A percentile compares a stretch with the other conserved stretches of the same genome.
These are phyloP conservation scores for Drosophila pegasa DNA, from an alignment of 2,888 invertebrate genomes.

Conservation along the genomic window DNA sequence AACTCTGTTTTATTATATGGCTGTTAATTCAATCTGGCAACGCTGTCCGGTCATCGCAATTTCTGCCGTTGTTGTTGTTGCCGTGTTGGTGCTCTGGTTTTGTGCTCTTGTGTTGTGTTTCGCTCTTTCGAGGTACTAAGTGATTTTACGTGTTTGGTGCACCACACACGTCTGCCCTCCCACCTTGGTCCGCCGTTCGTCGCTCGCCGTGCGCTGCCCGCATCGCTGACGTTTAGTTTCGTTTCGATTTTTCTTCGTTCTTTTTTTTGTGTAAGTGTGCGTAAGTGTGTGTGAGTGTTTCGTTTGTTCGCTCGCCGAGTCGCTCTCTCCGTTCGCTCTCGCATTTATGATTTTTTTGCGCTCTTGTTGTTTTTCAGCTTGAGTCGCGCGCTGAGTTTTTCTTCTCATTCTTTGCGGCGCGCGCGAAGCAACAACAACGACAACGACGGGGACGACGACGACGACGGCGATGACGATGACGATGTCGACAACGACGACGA, in stretches of 20 bases:
- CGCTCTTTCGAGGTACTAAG: conserved; percentile 72
- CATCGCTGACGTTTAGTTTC: conserved; percentile 43
- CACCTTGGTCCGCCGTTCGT: conserved; percentile 11
- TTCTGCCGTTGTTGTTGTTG: conserved; percentile 32
- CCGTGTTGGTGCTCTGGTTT: conserved; percentile 49
- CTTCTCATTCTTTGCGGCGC: conserved; percentile 78
- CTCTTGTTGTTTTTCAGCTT: conserved; percentile 69
- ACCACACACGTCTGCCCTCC: conserved; percentile 72
- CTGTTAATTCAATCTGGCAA: conserved; percentile 72
- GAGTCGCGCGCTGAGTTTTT: conserved; percentile 73
- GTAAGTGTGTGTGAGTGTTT: conserved; percentile 21
- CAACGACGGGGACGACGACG: conserved; percentile 31
- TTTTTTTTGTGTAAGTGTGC: conserved; percentile 6
- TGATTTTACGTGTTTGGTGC: conserved; percentile 83
- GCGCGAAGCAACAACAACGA: conserved; percentile 68
- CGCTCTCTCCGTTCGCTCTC: conserved; percentile 45
- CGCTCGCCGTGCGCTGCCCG: not conserved
- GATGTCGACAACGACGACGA: conserved; percentile 54
- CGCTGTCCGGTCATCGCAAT: conserved; percentile 41
- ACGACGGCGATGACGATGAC: conserved; percentile 55
- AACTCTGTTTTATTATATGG: conserved; percentile 39
- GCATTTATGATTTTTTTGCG: conserved; percentile 49
- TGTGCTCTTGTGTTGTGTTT: conserved; percentile 47
- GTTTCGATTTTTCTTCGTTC: conserved; percentile 36
- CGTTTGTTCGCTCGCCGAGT: conserved; percentile 21